Conservation (phyloP, 1,140 invertebrate species). For the Marisa cornuarietis region DNA sequence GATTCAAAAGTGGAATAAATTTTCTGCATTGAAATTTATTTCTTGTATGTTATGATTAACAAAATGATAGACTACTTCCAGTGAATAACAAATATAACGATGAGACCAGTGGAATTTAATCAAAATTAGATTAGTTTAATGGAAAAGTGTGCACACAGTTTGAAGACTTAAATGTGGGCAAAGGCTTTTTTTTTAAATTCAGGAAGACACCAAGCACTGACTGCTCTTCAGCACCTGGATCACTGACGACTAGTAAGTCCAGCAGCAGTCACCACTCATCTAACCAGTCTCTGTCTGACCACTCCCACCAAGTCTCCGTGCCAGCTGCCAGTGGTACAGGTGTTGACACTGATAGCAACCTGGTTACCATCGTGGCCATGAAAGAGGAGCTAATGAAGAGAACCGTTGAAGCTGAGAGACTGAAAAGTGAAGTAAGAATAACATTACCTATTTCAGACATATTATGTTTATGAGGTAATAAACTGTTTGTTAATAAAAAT, state of each 20-base stretch:
- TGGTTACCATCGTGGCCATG: neutral
- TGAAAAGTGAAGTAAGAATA: neutral
- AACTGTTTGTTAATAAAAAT: no score
- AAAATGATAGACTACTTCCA: no score
- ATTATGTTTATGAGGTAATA: no score
- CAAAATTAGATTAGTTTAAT: no score
- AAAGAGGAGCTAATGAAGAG: conserved; percentile 11
- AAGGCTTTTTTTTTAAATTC: neutral
- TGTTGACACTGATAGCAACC: neutral
- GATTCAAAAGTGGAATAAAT: no score
- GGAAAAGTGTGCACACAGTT: no score
- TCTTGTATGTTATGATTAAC: no score
- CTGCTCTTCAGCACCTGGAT: conserved; percentile 7
- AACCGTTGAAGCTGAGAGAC: neutral
- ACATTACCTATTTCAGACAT: neutral
- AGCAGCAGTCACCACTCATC: neutral
- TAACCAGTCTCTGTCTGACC: neutral
- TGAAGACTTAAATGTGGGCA: no score
- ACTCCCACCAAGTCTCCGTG: no score
- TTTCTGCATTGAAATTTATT: no score
- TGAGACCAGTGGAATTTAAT: no score
- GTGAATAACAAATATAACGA: no score
- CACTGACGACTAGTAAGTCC: conserved; percentile 5
- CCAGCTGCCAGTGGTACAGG: neutral
- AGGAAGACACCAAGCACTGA: conserved; percentile 18